Evolutionary conservation across 2,113 vertebrate genomes (phyloP).

Genomic region (Podilymbus podiceps): DNA sequence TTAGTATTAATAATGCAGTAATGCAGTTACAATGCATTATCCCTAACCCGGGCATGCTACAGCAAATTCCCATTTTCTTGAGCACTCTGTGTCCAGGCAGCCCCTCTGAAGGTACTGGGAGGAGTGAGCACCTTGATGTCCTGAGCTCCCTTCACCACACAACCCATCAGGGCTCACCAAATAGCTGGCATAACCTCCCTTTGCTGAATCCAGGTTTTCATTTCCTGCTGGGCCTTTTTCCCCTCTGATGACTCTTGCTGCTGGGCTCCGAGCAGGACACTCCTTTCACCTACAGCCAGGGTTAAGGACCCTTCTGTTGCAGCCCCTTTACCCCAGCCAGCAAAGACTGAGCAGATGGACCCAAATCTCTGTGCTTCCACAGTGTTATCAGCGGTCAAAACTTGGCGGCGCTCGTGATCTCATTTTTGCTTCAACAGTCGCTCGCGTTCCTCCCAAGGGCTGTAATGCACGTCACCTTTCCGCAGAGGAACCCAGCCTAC

Average conservation of each 20-base stretch:
- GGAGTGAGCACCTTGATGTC: not conserved
- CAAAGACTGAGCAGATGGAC: not conserved
- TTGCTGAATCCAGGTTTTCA: not conserved
- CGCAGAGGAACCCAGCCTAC: not conserved
- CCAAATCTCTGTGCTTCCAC: not conserved
- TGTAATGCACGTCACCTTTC: accelerated
- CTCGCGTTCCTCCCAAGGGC: not conserved
- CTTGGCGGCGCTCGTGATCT: not conserved
- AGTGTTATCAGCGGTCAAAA: not conserved
- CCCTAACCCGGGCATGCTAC: not conserved
- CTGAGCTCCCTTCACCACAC: not conserved
- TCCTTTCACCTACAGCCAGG: not conserved
- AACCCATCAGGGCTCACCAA: not conserved
- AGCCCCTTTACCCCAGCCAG: not conserved
- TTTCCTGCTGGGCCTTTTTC: not conserved
- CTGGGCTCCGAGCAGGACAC: not conserved
- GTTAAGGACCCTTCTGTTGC: not conserved
- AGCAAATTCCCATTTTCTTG: not conserved
- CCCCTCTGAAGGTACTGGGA: not conserved
- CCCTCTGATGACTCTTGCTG: not conserved
- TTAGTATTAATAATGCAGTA: not conserved
- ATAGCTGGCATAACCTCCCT: not conserved
- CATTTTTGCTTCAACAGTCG: not conserved
- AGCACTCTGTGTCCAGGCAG: not conserved
- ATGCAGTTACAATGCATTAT: not conserved